Evolutionary conservation across 2,888 invertebrate species (phyloP).

Genomic region (Drosophila acutilabella): DNA sequence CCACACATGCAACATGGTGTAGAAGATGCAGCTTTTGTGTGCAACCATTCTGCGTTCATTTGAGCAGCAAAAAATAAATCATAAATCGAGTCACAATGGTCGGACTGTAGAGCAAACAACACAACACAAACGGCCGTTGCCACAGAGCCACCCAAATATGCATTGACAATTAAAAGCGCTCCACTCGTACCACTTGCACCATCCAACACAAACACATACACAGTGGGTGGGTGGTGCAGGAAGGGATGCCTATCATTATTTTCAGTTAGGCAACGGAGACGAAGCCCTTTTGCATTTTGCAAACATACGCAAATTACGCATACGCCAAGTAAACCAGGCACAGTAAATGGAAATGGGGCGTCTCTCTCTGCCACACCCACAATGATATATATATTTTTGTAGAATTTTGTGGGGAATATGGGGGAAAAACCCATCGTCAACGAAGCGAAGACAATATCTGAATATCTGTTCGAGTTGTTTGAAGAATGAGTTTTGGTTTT

Average conservation of each 20-base stretch:
- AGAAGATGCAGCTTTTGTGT: slow-evolving; percentile 11
- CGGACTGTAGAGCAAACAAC: slow-evolving; percentile 56
- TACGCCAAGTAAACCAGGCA: slow-evolving; percentile 22
- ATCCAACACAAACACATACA: slow-evolving; percentile 12
- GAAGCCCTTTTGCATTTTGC: slow-evolving; percentile 62
- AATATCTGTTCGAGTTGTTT: slow-evolving; percentile 26
- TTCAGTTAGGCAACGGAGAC: slow-evolving; percentile 58
- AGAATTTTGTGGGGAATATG: slow-evolving; percentile 52
- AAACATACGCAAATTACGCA: slow-evolving; percentile 73
- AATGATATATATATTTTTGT: slow-evolving; percentile 70
- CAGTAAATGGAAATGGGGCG: neutral
- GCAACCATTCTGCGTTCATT: slow-evolving; percentile 42
- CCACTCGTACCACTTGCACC: slow-evolving; percentile 9
- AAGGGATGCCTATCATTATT: slow-evolving; percentile 65
- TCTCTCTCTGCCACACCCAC: slow-evolving; percentile 13
- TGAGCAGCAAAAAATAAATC: slow-evolving; percentile 68
- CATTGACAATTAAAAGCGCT: slow-evolving; percentile 73
- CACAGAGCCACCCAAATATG: slow-evolving; percentile 59
- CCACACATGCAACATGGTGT: slow-evolving; percentile 11
- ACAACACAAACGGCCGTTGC: slow-evolving; percentile 2
- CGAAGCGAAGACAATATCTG: slow-evolving; percentile 71
- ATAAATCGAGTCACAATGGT: slow-evolving; percentile 73
- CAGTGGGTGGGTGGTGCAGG: neutral
- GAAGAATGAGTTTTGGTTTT: slow-evolving; percentile 3
- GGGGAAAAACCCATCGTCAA: slow-evolving; percentile 47